Evolutionary conservation across 2,113 vertebrate genomes (phyloP), one percentile per base, ranked within the genome.

Genomic region (Lepidothrix coronata): DNA sequence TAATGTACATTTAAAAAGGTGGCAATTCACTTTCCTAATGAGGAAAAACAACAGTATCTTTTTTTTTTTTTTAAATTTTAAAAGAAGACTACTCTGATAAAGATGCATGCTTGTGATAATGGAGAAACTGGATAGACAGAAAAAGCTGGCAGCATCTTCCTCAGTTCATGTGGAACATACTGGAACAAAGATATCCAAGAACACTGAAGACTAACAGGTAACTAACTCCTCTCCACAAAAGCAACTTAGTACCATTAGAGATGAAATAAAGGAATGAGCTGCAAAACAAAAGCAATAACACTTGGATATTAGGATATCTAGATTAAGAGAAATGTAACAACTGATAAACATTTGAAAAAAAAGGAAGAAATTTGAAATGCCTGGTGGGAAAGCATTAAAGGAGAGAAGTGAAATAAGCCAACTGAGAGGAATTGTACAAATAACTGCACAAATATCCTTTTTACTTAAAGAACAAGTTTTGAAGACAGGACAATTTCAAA

Each of bases 331-430:
- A 63, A 96, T 91, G 58, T 67, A 77, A 94, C n/a, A 70, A 63
- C 22, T 86, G 41, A 91, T 76, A 93, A 95, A 65, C 19, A 71
- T 65, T 72, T 76, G 48, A 33, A 85, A 66, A 90, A 89, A 79
- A 63, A 49, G 46, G 46, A 91, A 65, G 43, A 57, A 61, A 91
- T 54, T 33, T 81, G 83, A 97, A 97, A 95, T 82, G 91, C 25
- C 88, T 76, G 37, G 75, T 73, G 17, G 85, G 93, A 98, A 98
- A 98, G 97, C 98, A 98, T 98, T 98, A 98, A 98, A 98, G 98
- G 98, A 98, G 97, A 98, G 85, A 97, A 96, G 85, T 87, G 90
- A 96, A 97, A 97, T 94, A 97, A 97, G 93, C 89, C 88, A 91
- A 58, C 35, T 41, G 52, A 91, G 43, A 94, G 11, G 17, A 85